A percentile compares a stretch with the other conserved stretches of the same genome.
Evolutionary conservation across 2,797 vertebrate genomes (phyloP).

Genomic region (Platalea minor): DNA sequence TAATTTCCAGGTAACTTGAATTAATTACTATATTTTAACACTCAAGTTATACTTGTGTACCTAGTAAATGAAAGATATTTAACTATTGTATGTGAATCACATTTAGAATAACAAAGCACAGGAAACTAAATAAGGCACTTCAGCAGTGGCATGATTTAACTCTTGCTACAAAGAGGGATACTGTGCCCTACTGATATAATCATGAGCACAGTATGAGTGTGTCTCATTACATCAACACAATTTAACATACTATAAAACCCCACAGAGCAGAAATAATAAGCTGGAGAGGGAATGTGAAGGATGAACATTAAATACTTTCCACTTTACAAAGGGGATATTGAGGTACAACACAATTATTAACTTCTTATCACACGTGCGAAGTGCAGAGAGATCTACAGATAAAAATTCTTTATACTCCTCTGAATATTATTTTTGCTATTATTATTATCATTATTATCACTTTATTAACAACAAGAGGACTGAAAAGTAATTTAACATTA

Average conservation of each 20-base stretch:
- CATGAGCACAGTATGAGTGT: not conserved
- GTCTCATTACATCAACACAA: slow-evolving; percentile 34
- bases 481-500: not conserved
- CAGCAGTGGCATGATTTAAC: not conserved
- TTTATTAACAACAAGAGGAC: not conserved
- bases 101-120: slow-evolving; percentile 12
- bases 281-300: not conserved
- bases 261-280: slow-evolving; percentile 25
- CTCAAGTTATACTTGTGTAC: not conserved
- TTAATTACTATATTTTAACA: slow-evolving; percentile 37
- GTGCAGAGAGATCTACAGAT: not conserved
- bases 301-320: slow-evolving; percentile 2
- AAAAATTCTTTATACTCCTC: not conserved
- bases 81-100: not conserved
- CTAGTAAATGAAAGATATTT: not conserved
- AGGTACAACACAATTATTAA: not conserved
- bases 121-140: slow-evolving; percentile 41
- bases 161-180: not conserved
- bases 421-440: not conserved
- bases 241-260: slow-evolving; percentile 13
- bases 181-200: slow-evolving; percentile 11
- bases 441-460: not conserved
- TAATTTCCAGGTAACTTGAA: not conserved
- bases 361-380: not conserved
- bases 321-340: not conserved